A percentile compares a stretch with the other conserved stretches of the same genome.
These are phyloP conservation scores for Mycetomoellerius zeteki DNA, from an alignment of 1,140 invertebrate species.

Conservation along the genomic window DNA sequence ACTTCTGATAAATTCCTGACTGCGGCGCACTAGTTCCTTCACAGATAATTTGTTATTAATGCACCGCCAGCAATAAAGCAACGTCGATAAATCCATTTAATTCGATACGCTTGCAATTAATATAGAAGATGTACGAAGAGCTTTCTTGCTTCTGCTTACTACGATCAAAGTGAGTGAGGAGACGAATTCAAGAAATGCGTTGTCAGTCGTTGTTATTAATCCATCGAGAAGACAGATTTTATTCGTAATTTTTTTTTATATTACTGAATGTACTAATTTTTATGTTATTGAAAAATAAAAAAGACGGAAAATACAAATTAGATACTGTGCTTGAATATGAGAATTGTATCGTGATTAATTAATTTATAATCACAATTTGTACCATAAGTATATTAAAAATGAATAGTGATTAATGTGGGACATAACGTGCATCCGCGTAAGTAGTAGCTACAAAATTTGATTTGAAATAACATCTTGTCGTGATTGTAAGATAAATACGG, in stretches of 20 bases:
- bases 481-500: background rate
- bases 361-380: background rate
- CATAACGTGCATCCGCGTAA: background rate
- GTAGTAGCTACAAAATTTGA: conserved; percentile 5
- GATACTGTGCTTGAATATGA: background rate
- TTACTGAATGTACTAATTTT: background rate
- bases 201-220: background rate
- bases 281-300: background rate
- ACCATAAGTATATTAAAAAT: background rate
- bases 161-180: background rate
- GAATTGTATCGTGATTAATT: background rate
- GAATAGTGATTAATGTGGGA: background rate
- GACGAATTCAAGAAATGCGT: background rate
- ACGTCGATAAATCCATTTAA: conserved; percentile 69
- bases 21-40: conserved; percentile 12
- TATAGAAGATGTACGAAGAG: conserved; percentile 71
- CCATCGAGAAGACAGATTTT: background rate
- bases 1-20: conserved; percentile 76
- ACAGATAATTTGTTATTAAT: conserved; percentile 24
- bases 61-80: conserved; percentile 31
- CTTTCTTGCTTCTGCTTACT: background rate
- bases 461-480: background rate
- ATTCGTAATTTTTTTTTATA: background rate
- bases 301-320: background rate
- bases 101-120: conserved; percentile 75